Percentiles rank a stretch among this genome's conserved stretches.
Conservation (phyloP, 2,888 invertebrate genomes). For the Periphyllus acericola region DNA sequence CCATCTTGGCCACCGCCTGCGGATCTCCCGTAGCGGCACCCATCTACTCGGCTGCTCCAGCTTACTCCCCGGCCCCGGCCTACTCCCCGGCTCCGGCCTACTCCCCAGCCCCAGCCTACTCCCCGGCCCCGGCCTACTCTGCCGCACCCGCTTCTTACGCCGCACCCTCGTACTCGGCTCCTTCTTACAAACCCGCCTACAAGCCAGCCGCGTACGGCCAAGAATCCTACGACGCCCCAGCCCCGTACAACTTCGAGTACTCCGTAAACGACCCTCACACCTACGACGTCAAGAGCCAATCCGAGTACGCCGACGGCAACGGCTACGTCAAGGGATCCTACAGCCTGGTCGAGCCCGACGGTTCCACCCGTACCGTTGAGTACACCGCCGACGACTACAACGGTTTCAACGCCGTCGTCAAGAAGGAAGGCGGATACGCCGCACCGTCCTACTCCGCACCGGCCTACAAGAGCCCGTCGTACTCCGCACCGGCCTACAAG, state of each 20-base stretch:
- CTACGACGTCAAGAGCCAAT: conserved; percentile 72
- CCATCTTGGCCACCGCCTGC: conserved; percentile 18
- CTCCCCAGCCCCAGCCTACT: conserved; percentile 63
- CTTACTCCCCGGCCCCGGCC: conserved; percentile 53
- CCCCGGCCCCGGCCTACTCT: conserved; percentile 46
- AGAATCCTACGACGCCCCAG: conserved; percentile 70
- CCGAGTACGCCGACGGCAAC: conserved; percentile 71
- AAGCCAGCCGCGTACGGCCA: conserved; percentile 64
- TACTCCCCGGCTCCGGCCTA: conserved; percentile 45
- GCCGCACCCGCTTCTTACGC: conserved; percentile 62
- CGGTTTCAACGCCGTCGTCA: conserved; percentile 72
- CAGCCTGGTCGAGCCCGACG: conserved; percentile 71
- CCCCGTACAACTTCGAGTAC: conserved; percentile 71
- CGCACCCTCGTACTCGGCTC: conserved; percentile 64
- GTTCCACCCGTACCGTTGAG: conserved; percentile 71
- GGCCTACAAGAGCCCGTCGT: conserved; percentile 40
- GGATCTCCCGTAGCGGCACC: no score
- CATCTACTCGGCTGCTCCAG: conserved; percentile 37
- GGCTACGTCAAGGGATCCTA: conserved; percentile 71
- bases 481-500: conserved; percentile 50
- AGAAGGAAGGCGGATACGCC: conserved; percentile 63
- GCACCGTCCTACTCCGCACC: conserved; percentile 61
- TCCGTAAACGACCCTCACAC: conserved; percentile 71
- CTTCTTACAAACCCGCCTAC: conserved; percentile 63
- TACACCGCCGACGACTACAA: conserved; percentile 73